phyloP scores from a whole-genome alignment of 1,140 invertebrate genomes.

The Micrasema longulum region DNA sequence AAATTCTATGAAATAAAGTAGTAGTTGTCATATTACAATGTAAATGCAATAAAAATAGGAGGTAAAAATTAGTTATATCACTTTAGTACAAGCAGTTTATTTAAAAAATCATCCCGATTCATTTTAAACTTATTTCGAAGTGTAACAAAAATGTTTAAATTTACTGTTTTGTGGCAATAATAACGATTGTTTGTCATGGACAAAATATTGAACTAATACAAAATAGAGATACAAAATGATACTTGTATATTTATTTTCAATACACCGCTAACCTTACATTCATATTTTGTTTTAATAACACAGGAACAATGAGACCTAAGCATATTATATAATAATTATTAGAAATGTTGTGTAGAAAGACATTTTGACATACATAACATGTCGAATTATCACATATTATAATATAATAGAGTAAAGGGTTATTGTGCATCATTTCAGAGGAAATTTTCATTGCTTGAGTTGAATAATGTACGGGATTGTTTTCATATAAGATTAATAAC shows the following conservation, averaged over 20 bases:
- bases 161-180: no score
- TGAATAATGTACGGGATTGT: no score
- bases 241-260: neutral
- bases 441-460: no score
- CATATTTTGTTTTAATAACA: slow-evolving; percentile 7
- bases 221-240: neutral
- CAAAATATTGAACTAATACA: neutral
- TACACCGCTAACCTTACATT: neutral
- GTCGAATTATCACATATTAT: slow-evolving; percentile 18
- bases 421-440: neutral
- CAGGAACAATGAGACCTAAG: slow-evolving; percentile 25
- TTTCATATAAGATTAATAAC: no score
- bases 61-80: no score
- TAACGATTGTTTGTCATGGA: slow-evolving; percentile 7
- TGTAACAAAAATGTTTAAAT: no score
- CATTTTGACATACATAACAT: slow-evolving; percentile 26
- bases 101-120: no score
- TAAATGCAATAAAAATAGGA: no score
- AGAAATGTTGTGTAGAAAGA: slow-evolving; percentile 11
- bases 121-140: no score
- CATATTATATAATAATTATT: neutral
- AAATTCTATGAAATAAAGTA: no score
- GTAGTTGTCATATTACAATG: no score
- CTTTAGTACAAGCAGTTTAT: no score
- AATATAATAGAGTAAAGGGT: neutral